Conservation (phyloP, 2,888 invertebrate species). For the Troglohyphantes excavatus region DNA sequence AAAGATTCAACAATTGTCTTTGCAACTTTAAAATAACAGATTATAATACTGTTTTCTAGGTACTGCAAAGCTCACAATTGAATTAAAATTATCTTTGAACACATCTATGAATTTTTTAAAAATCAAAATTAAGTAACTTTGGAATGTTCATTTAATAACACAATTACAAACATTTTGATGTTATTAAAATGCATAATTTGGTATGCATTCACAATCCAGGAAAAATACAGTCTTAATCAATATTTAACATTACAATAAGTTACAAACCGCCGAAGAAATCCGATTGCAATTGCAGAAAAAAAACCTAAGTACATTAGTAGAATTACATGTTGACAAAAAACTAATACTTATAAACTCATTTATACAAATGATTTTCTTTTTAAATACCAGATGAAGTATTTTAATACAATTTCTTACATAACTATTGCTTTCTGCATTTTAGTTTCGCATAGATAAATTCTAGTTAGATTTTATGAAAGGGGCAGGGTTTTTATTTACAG, state of each 20-base stretch:
- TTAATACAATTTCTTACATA: background rate
- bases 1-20: too few relatives aligned
- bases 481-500: background rate
- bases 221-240: background rate
- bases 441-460: background rate
- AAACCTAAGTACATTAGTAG: background rate
- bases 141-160: conserved; percentile 2
- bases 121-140: background rate
- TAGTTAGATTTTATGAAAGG: background rate
- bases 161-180: background rate
- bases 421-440: background rate
- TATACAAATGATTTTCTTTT: background rate
- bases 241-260: background rate
- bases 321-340: background rate
- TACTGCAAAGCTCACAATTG: background rate
- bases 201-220: background rate
- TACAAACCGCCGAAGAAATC: background rate
- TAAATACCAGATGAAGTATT: background rate
- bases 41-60: background rate
- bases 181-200: background rate
- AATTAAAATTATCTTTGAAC: background rate
- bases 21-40: background rate
- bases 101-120: background rate
- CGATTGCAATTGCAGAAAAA: background rate
- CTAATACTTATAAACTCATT: background rate